A percentile compares a stretch with the other conserved stretches of the same genome.
Evolutionary conservation across 2,888 invertebrate genomes (phyloP).

Genomic region (Pomacea canaliculata): DNA sequence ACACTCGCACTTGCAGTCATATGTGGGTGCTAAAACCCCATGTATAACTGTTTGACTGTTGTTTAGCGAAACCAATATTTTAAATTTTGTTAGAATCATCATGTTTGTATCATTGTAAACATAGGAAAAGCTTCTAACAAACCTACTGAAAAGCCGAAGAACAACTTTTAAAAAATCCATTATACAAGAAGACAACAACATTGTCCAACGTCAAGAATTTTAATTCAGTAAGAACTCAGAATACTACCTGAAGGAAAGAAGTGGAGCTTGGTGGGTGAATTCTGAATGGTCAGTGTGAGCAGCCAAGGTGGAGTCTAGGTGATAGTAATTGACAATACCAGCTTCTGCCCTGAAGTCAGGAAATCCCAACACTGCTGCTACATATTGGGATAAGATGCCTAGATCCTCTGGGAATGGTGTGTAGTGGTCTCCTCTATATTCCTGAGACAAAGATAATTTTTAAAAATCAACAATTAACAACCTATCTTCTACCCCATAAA

Average conservation of each 20-base stretch:
- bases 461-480: background rate
- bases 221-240: no score
- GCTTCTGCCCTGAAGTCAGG: slow-evolving; percentile 78
- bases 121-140: no score
- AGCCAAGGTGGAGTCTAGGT: slow-evolving; percentile 90
- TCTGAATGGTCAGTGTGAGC: slow-evolving; percentile 97
- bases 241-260: slow-evolving; percentile 88
- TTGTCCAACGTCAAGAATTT: no score
- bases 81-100: no score
- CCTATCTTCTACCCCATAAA: background rate
- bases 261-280: slow-evolving; percentile 84
- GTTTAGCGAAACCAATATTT: no score
- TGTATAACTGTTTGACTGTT: no score
- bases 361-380: slow-evolving; percentile 70
- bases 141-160: no score
- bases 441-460: slow-evolving; percentile 42
- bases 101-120: no score
- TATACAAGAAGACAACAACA: no score
- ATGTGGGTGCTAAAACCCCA: no score
- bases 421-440: slow-evolving; percentile 55
- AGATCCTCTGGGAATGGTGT: slow-evolving; percentile 83
- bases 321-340: slow-evolving; percentile 96
- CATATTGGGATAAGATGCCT: slow-evolving; percentile 75
- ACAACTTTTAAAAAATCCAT: no score
- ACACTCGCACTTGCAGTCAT: no score